A percentile compares a stretch with the other conserved stretches of the same genome.
Conservation (phyloP, 2,888 invertebrate genomes). For the Hydraecia micacea region DNA sequence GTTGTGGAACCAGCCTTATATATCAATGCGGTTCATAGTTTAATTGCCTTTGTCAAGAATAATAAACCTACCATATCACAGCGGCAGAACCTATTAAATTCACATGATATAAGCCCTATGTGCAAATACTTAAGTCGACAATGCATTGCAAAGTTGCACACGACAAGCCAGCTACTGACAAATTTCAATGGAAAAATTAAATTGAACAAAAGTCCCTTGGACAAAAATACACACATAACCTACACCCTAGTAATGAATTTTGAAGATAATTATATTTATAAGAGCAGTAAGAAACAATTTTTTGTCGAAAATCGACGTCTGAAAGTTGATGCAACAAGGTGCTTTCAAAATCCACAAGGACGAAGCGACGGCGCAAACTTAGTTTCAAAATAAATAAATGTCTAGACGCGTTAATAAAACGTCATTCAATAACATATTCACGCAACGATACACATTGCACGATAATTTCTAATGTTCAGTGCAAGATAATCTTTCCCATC, state of each 20-base stretch:
- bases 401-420: slow-evolving; percentile 43
- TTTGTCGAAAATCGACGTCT: not conserved
- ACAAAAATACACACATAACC: not conserved
- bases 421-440: slow-evolving; percentile 38
- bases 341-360: not conserved
- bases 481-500: slow-evolving; percentile 34
- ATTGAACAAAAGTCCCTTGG: not conserved
- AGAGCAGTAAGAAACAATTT: not conserved
- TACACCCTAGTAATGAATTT: not conserved
- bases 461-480: slow-evolving; percentile 54
- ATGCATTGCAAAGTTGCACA: too few relatives aligned
- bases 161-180: too few relatives aligned
- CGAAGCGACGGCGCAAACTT: not conserved
- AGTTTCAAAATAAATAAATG: slow-evolving; percentile 32
- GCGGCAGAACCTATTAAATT: not conserved
- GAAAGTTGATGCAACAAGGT: not conserved
- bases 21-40: not conserved
- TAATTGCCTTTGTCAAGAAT: slow-evolving; percentile 3
- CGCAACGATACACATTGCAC: slow-evolving; percentile 36
- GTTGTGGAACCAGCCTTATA: not conserved
- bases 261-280: not conserved
- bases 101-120: not conserved
- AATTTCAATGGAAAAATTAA: not conserved
- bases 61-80: not conserved
- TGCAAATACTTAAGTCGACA: not conserved